A percentile compares a stretch with the other conserved stretches of the same genome.
Evolutionary conservation across 2,113 vertebrate genomes (phyloP).

Genomic region (Panthera leo): DNA sequence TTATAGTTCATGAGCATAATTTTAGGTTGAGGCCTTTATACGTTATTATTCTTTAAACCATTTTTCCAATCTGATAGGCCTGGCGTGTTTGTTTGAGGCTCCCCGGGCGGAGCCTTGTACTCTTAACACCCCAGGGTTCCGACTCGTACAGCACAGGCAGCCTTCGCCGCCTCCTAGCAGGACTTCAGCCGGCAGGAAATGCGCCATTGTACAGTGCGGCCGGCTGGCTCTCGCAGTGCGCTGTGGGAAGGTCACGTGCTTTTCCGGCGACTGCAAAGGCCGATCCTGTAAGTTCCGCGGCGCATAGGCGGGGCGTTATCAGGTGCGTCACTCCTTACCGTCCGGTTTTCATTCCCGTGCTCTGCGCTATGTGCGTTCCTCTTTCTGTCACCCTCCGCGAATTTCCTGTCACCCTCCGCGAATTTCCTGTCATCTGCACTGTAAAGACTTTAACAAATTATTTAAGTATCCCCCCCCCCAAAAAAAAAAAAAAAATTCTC

Average conservation of each 20-base stretch:
- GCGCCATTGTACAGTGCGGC: fast-evolving
- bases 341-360: not conserved
- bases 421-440: fast-evolving
- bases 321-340: fast-evolving
- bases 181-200: fast-evolving
- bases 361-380: not conserved
- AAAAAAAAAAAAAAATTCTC: not conserved
- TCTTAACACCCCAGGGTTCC: fast-evolving
- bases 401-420: not conserved
- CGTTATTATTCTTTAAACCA: not conserved
- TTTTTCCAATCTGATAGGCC: not conserved
- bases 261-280: fast-evolving
- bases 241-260: not conserved
- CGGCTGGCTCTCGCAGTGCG: fast-evolving
- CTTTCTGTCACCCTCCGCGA: fast-evolving
- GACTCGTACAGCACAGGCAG: fast-evolving
- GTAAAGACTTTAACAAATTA: not conserved
- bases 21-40: not conserved
- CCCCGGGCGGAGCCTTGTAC: fast-evolving
- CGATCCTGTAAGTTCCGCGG: fast-evolving
- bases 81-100: fast-evolving
- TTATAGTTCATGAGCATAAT: not conserved
- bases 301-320: not conserved
- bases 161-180: fast-evolving
- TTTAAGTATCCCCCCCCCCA: not conserved